These are phyloP conservation scores for Griposia aprilina DNA, from an alignment of 2,888 invertebrate species.

Conservation along the genomic window DNA sequence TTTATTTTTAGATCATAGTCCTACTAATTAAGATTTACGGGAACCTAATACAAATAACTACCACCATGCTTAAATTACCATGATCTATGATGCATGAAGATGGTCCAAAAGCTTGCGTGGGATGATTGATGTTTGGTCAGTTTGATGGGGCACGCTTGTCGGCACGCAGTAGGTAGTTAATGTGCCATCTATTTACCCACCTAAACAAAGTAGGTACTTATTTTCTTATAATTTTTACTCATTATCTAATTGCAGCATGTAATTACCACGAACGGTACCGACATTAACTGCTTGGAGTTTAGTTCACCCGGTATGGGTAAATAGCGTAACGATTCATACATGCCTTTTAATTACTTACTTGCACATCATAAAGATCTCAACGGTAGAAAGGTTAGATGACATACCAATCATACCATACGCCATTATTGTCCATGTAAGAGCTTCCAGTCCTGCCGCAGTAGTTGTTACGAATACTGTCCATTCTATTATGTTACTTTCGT, in stretches of 20 bases:
- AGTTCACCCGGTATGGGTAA: slow-evolving; percentile 38
- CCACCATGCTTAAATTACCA: background rate
- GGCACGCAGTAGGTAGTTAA: too few species aligned
- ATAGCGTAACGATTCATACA: slow-evolving; percentile 57
- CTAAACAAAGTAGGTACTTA: background rate
- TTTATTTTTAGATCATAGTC: background rate
- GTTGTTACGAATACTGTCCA: background rate
- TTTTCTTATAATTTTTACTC: slow-evolving; percentile 6
- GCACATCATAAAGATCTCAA: slow-evolving; percentile 61
- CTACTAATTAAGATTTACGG: background rate
- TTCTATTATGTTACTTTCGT: slow-evolving; percentile 15
- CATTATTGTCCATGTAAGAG: slow-evolving; percentile 33
- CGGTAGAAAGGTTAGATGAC: slow-evolving; percentile 56
- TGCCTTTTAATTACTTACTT: slow-evolving; percentile 57
- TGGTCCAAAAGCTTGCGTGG: background rate
- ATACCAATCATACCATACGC: slow-evolving; percentile 47
- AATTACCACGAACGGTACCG: slow-evolving; percentile 44
- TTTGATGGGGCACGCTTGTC: background rate
- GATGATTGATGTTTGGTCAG: background rate
- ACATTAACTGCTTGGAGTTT: slow-evolving; percentile 39
- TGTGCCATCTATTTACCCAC: background rate
- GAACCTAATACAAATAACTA: background rate
- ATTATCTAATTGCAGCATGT: slow-evolving; percentile 34
- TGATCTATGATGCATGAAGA: background rate
- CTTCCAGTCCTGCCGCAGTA: slow-evolving; percentile 21